These are phyloP conservation scores for Hylaeus volcanicus DNA, from an alignment of 1,140 invertebrate species.

Conservation along the genomic window DNA sequence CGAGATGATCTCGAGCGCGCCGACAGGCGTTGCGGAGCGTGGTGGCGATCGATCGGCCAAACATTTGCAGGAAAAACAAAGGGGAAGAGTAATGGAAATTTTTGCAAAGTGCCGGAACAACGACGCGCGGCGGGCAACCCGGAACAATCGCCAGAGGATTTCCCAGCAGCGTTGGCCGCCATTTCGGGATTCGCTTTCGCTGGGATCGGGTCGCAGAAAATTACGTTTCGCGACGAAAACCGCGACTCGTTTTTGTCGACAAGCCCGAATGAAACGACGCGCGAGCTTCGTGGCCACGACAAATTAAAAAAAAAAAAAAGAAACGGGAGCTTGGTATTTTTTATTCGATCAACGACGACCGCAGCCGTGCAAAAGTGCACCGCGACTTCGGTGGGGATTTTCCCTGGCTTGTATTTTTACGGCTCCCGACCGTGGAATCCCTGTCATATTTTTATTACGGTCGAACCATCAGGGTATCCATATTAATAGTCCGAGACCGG, in stretches of 20 bases:
- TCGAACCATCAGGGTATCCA: not conserved
- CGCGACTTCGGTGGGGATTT: not conserved
- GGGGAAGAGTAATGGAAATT: conserved; percentile 55
- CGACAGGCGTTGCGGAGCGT: not conserved
- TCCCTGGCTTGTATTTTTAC: not conserved
- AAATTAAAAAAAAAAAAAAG: not conserved
- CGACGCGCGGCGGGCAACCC: not conserved
- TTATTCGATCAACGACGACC: conserved; percentile 35
- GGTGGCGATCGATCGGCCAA: conserved; percentile 42
- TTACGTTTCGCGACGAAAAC: conserved; percentile 42
- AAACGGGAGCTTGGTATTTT: conserved; percentile 1
- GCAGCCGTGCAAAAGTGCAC: not conserved
- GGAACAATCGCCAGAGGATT: conserved; percentile 32
- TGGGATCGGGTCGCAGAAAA: conserved; percentile 28
- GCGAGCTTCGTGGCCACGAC: not conserved
- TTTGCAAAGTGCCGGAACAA: conserved; percentile 49
- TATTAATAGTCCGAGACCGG: too few species aligned
- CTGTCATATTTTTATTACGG: not conserved
- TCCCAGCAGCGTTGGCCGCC: conserved; percentile 4
- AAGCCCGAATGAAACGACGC: conserved; percentile 35
- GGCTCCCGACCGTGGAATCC: too few species aligned
- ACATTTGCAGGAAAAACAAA: conserved; percentile 43
- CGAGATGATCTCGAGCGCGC: too few species aligned
- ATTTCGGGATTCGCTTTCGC: conserved; percentile 12
- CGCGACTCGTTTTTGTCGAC: not conserved